Conservation (phyloP, 2,113 vertebrate genomes). For the Onychostoma macrolepis region DNA sequence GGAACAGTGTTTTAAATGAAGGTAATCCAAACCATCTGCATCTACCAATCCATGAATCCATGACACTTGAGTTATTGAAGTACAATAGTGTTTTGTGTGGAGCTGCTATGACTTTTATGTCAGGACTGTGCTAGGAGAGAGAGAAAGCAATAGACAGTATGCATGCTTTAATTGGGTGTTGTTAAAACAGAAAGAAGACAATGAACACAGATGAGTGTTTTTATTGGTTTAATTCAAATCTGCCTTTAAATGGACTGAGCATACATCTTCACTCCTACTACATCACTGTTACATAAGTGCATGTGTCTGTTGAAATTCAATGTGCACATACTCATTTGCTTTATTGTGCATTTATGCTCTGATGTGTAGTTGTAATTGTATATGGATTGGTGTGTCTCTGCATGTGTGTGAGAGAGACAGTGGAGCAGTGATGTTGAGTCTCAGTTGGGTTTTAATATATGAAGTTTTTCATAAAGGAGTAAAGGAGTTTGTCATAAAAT, state of each 20-base stretch:
- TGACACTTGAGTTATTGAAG: not conserved
- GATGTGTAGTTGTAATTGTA: not conserved
- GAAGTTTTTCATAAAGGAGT: not conserved
- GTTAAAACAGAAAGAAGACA: not conserved
- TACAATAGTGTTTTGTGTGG: not conserved
- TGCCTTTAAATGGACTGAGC: not conserved
- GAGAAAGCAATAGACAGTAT: not conserved
- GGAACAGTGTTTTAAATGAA: not conserved
- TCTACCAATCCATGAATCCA: not conserved
- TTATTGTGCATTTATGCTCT: not conserved
- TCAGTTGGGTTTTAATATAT: not conserved
- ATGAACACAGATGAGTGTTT: not conserved
- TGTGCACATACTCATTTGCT: not conserved
- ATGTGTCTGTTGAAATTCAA: not conserved
- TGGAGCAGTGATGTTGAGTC: not conserved
- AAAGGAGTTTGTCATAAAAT: not conserved
- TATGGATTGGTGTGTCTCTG: not conserved
- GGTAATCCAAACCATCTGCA: not conserved
- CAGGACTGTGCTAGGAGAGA: not conserved
- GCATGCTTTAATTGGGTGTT: not conserved
- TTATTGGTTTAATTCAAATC: not conserved
- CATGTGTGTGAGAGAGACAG: not conserved
- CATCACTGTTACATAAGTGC: constrained; percentile 5
- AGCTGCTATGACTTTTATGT: not conserved
- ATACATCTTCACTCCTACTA: constrained; percentile 18